These are phyloP conservation scores for Andrena marginata DNA, from an alignment of 2,888 invertebrate genomes.

Conservation along the genomic window DNA sequence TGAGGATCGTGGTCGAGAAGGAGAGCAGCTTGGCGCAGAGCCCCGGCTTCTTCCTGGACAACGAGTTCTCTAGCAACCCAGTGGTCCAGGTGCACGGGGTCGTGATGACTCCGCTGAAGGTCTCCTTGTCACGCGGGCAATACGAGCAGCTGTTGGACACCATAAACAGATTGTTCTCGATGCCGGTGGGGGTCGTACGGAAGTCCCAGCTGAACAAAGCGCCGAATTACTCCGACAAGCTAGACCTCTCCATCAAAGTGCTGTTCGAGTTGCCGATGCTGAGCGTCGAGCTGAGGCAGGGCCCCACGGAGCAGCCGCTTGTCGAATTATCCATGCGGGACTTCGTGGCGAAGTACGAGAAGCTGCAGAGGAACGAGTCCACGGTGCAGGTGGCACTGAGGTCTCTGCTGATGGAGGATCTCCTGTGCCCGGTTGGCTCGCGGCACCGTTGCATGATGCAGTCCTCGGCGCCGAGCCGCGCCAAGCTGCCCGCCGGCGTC, in stretches of 20 bases:
- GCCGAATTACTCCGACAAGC: constrained; percentile 77
- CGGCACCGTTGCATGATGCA: constrained; percentile 94
- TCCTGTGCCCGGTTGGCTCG: constrained; percentile 91
- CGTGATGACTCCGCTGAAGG: constrained; percentile 93
- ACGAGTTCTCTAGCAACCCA: constrained; percentile 74
- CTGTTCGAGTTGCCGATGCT: constrained; percentile 91
- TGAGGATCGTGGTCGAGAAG: constrained; percentile 90
- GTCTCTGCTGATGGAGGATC: constrained; percentile 96
- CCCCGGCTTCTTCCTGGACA: constrained; percentile 73
- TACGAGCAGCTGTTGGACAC: constrained; percentile 96
- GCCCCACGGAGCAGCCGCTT: constrained; percentile 91
- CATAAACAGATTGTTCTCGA: constrained; percentile 83
- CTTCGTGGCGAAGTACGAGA: constrained; percentile 91
- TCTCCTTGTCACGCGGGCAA: constrained; percentile 94
- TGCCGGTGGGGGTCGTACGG: constrained; percentile 79
- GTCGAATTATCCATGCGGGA: constrained; percentile 94
- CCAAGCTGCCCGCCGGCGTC: constrained; percentile 76
- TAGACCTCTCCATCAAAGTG: constrained; percentile 85
- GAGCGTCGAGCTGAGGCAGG: constrained; percentile 91
- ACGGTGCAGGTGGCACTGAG: constrained; percentile 92
- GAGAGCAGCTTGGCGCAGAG: constrained; percentile 75
- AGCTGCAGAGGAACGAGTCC: constrained; percentile 89
- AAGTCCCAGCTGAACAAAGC: constrained; percentile 76
- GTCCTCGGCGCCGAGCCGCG: constrained; percentile 86
- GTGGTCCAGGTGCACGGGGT: constrained; percentile 87